Evolutionary conservation across 2,797 vertebrate genomes (phyloP), one percentile per base, ranked within the genome.

Genomic region (Chelidonichthys spinosus): DNA sequence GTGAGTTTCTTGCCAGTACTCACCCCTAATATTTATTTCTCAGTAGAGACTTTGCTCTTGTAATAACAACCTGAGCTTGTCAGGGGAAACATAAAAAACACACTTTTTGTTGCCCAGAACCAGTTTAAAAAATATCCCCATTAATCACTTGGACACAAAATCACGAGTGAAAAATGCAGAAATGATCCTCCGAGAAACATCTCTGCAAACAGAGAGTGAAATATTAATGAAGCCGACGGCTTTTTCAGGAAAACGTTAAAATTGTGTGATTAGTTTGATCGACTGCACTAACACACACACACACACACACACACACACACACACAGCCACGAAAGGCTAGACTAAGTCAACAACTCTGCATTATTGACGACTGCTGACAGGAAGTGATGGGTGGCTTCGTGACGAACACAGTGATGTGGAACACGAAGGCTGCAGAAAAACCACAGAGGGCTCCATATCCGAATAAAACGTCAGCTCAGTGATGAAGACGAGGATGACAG

Each of bases 281-380:
- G 11, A 63, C 59, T 7, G 36, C 25, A 62, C 15, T 14, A 40
- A 39, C 71, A 42, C 13, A 49, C 49, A 52, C 18, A 74, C 53
- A 49, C 15, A 9, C 11, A 42, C 58, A 37, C 13, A 49, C 37
- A 56, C 63, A 52, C 63, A 64, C 62, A 17, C 7, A 25, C 15
- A 18, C 72, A 50, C n/a, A 33, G 25, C 36, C 6, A 2, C 25
- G 37, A 10, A 32, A 25, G 50, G 40, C 36, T 11, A 33, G 17
- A n/a, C 47, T n/a, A 59, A 64, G 69, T 66, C 13, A 69, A 61
- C 77, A 70, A 18, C 50, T 61, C 46, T 88, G 61, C 74, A 82
- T 86, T 68, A 82, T 76, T 76, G 69, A 82, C 81, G 66, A 10
- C 14, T 15, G 53, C 25, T 55, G 60, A 53, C 63, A 60, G 72